Percentiles rank a stretch among this genome's conserved stretches.
phyloP scores from a whole-genome alignment of 2,797 vertebrate genomes.

The Mycteria americana region DNA sequence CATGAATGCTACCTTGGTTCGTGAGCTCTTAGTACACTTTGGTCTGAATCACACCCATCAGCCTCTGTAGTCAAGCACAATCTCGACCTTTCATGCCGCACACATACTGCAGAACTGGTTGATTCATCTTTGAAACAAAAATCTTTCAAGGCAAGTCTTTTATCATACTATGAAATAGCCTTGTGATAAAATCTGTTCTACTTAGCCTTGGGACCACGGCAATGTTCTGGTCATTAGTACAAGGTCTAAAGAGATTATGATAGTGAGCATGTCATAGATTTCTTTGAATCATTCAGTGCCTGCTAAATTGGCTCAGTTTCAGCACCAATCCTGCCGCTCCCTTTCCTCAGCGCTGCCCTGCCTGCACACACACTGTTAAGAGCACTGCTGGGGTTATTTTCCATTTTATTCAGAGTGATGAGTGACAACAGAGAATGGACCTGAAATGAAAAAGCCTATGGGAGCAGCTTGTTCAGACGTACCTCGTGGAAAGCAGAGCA shows the following conservation, averaged over 20 bases:
- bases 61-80: neutral
- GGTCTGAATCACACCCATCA: neutral
- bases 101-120: neutral
- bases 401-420: neutral
- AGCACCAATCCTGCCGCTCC: neutral
- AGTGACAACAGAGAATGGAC: neutral
- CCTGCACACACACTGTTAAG: neutral
- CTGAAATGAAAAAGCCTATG: neutral
- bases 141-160: neutral
- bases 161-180: neutral
- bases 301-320: neutral
- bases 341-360: neutral
- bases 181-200: neutral
- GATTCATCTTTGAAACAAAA: neutral
- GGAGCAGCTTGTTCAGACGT: neutral
- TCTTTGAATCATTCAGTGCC: neutral
- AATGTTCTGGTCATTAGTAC: neutral
- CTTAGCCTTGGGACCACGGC: neutral
- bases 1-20: neutral
- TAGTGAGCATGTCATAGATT: neutral
- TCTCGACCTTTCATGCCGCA: neutral
- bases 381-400: neutral
- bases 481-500: neutral
- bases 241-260: neutral
- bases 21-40: neutral